Evolutionary conservation across 2,888 invertebrate genomes (phyloP).

Genomic region (Bimastos eiseni): DNA sequence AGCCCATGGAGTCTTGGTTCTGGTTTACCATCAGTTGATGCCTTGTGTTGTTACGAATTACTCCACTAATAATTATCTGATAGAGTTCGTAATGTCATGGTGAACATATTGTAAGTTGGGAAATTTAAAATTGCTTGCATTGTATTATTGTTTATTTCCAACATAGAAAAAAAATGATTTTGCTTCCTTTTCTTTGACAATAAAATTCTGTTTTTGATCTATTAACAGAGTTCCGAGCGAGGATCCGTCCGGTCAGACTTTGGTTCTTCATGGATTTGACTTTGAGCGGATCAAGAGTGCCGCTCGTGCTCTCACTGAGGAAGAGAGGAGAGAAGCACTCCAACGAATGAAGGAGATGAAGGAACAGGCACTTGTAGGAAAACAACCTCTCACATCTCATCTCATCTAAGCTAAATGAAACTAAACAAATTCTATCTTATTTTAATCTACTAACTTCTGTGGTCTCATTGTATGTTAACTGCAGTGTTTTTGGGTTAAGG

Average conservation of each 20-base stretch:
- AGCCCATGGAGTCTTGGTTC: too few relatives aligned
- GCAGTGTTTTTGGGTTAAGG: neutral
- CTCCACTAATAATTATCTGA: too few relatives aligned
- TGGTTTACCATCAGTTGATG: too few relatives aligned
- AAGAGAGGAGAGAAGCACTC: constrained; percentile 49
- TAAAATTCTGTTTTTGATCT: neutral
- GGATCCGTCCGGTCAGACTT: constrained; percentile 57
- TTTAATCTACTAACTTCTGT: neutral
- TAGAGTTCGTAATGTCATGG: too few relatives aligned
- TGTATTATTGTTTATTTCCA: too few relatives aligned
- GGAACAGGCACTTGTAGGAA: constrained; percentile 36
- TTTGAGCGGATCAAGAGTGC: constrained; percentile 54
- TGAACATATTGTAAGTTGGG: too few relatives aligned
- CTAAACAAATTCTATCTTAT: neutral
- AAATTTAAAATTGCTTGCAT: too few relatives aligned
- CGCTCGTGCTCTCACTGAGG: constrained; percentile 52
- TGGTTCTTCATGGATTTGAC: constrained; percentile 54
- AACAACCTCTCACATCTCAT: neutral
- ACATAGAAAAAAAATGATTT: neutral
- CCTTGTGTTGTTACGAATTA: too few relatives aligned
- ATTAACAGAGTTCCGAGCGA: neutral
- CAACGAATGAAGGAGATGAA: constrained; percentile 48
- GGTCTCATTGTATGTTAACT: too few relatives aligned
- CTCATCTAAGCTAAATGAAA: neutral
- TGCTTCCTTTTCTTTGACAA: neutral